Evolutionary conservation across 2,888 invertebrate genomes (phyloP), one percentile per base, ranked within the genome.

Genomic region (Brenthis daphne): DNA sequence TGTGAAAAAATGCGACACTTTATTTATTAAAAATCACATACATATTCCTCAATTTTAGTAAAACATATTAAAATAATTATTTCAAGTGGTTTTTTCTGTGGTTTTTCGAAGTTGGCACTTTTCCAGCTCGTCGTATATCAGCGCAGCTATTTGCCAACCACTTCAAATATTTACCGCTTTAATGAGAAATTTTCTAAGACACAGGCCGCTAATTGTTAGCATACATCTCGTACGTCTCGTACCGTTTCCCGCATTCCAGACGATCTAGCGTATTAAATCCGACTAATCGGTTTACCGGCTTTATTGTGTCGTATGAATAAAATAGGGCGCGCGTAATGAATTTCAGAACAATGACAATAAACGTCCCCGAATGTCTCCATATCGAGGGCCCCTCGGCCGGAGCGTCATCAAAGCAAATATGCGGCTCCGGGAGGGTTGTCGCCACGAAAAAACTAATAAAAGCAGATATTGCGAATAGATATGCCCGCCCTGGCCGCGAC

Each of bases 371-470:
- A 60, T 55, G 68, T 70, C 70, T 65, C 67, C 70, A 63, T 68
- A 53, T 33, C 60, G 68, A 57, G 72, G 67, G 60, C 53, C 24
- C 61, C 57, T 51, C 69, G 70, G 55, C 29, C 65, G 65, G 37
- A 37, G 69, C 64, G 69, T 65, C 76, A 71, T 75, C 77, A 74
- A 76, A 76, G 74, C 72, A 73, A 75, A 73, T 74, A 72, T 73
- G 75, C 69, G 75, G 71, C 73, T 58, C 77, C 50, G 48, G 77
- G 77, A 77, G 80, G 80, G 81, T 80, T 84, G 88, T 87, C 89
- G 84, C 86, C 87, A 83, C 87, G 87, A 79, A 89, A 90, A 90
- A 91, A 88, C 90, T 90, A 90, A 91, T 90, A 90, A 90, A 91
- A 89, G 77, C 79, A 80, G 75, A 86, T 88, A 88, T 89, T 85